Percentiles rank a stretch among this genome's conserved stretches.
Evolutionary conservation across 2,888 invertebrate genomes (phyloP).

Genomic region (Pseudoips prasinana): DNA sequence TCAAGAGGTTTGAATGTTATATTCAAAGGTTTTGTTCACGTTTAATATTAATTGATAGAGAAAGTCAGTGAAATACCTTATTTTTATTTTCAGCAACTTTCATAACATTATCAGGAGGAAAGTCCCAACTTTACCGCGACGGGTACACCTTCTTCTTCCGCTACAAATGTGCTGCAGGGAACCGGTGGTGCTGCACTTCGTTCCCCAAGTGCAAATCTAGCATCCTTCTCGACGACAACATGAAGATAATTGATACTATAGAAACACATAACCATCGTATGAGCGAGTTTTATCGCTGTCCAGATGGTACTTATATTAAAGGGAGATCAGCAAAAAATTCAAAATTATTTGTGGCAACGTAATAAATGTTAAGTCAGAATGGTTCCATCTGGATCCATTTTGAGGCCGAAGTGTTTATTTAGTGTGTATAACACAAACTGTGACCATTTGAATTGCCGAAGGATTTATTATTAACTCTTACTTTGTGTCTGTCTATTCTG

Average conservation of each 20-base stretch:
- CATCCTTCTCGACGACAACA: slow-evolving; percentile 3
- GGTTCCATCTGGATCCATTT: no score
- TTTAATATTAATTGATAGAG: no score
- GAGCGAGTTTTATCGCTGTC: slow-evolving; percentile 3
- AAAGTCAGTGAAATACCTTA: no score
- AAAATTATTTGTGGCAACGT: neutral
- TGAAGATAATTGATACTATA: slow-evolving; percentile 5
- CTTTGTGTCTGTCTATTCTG: no score
- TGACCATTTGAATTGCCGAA: no score
- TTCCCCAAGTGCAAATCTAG: slow-evolving; percentile 18
- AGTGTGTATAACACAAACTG: no score
- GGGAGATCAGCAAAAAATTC: neutral
- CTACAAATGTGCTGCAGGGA: slow-evolving; percentile 9
- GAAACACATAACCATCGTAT: slow-evolving; percentile 8
- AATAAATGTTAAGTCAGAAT: neutral
- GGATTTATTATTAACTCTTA: no score
- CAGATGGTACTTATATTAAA: slow-evolving; percentile 15
- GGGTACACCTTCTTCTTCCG: slow-evolving; percentile 17
- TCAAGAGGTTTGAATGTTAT: no score
- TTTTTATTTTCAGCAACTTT: slow-evolving; percentile 11
- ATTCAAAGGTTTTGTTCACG: no score
- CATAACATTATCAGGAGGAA: slow-evolving; percentile 14
- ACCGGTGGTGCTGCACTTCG: slow-evolving; percentile 15
- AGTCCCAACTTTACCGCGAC: slow-evolving; percentile 7
- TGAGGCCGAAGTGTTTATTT: no score